Base-by-base conservation (phyloP, 2,888 invertebrate species). In the Acrocyrtus sp. region DNA sequence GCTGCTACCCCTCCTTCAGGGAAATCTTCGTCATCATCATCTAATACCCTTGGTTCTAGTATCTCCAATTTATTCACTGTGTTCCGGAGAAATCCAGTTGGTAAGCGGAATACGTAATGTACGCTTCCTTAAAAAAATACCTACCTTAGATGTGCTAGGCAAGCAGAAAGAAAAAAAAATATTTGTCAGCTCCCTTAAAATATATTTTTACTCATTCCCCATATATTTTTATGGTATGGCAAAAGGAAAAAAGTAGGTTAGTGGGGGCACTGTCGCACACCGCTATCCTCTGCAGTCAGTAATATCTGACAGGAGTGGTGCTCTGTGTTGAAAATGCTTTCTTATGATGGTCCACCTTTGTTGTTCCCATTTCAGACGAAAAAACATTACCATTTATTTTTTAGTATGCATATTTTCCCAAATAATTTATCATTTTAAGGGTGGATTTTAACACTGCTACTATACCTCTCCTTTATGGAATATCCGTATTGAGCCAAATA, bases 21-120 rank as follows among this genome's bases (percentile, higher is more conserved):
- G 39, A 12, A 39, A 39, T 12, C 39, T 12, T 39, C 39, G n/a
- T n/a, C n/a, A n/a, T n/a, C 39, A 39, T 39, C 39, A 39, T 39
- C 12, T 12, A n/a, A n/a, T 39, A 39, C n/a, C n/a, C n/a, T n/a
- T n/a, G n/a, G 15, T 6, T 22, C 61, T n/a, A 61, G 24, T 22
- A 21, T 63, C 17, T 53, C 63, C 29, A 43, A 63, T 4, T 45
- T 63, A 15, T 63, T 21, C 29, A 27, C 10, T 26, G 45, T 53
- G 21, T 43, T 53, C 53, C 26, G 45, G 12, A 17, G 29, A 43
- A 63, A 63, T 45, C 27, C 63, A 15, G 27, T 63, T 0, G 63
- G 63, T 63, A 63, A 63, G 63, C 26, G 17, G n/a, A n/a, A n/a
- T n/a, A n/a, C n/a, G n/a, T n/a, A n/a, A n/a, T n/a, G n/a, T n/a